A percentile compares a stretch with the other conserved stretches of the same genome.
Conservation (phyloP, 1,140 invertebrate species). For the Tenebrio molitor region DNA sequence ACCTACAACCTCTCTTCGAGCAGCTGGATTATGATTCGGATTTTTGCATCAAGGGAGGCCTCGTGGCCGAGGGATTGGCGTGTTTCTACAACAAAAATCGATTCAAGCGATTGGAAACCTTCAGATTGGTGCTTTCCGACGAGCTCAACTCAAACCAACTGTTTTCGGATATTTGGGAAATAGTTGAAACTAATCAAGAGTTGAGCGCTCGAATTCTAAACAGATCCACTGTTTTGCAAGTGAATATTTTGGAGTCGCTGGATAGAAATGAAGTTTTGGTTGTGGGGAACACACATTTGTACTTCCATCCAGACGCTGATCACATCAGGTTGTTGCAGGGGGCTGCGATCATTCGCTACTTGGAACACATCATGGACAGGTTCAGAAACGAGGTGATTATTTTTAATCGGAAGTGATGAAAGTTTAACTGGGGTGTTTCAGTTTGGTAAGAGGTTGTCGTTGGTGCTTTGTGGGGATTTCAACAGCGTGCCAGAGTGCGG, state of each 20-base stretch:
- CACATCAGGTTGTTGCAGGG: constrained; percentile 89
- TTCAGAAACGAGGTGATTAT: constrained; percentile 67
- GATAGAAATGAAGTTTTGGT: constrained; percentile 77
- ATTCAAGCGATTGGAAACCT: constrained; percentile 70
- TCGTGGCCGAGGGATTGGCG: constrained; percentile 83
- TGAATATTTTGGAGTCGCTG: constrained; percentile 73
- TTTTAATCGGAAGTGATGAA: too few relatives aligned
- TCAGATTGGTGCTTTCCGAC: constrained; percentile 67
- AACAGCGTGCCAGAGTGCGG: constrained; percentile 88
- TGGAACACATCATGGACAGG: constrained; percentile 70
- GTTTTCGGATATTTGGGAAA: constrained; percentile 75
- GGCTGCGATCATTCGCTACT: constrained; percentile 74
- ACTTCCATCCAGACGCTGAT: constrained; percentile 92
- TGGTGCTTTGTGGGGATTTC: constrained; percentile 89
- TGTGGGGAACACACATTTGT: constrained; percentile 92
- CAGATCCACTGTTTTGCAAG: constrained; percentile 76
- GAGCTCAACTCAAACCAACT: constrained; percentile 69
- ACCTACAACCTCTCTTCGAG: constrained; percentile 76
- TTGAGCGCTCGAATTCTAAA: constrained; percentile 74
- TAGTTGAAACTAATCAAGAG: constrained; percentile 73
- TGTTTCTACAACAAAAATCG: constrained; percentile 79
- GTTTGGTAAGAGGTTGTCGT: constrained; percentile 71
- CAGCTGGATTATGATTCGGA: constrained; percentile 72
- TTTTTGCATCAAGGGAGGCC: constrained; percentile 80
- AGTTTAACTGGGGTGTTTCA: constrained; percentile 62